phyloP scores from a whole-genome alignment of 2,888 invertebrate genomes.

The Leistus spinibarbis region DNA sequence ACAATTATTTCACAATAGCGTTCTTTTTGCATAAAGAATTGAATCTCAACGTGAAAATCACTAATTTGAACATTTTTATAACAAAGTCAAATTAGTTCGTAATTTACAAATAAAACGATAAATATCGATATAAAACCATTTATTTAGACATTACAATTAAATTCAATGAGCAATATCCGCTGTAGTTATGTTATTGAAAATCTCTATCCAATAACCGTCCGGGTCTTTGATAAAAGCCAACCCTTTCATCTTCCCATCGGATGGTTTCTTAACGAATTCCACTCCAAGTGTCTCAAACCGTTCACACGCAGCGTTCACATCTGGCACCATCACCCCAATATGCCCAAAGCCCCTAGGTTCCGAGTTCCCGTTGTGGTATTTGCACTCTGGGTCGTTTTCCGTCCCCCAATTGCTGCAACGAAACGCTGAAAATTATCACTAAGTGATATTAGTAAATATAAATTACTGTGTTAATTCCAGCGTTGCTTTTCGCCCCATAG shows the following conservation, averaged over 20 bases:
- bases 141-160: neutral
- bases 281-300: conserved; percentile 84
- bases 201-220: conserved; percentile 95
- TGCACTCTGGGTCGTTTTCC: conserved; percentile 77
- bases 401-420: conserved; percentile 89
- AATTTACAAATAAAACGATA: too few species aligned
- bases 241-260: conserved; percentile 93
- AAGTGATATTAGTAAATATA: too few species aligned
- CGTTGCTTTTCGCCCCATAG: conserved; percentile 82
- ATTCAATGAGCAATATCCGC: neutral
- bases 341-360: conserved; percentile 93
- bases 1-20: too few species aligned
- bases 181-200: conserved; percentile 19
- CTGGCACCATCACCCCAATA: conserved; percentile 88
- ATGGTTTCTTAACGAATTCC: conserved; percentile 86
- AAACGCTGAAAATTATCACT: neutral
- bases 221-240: conserved; percentile 95
- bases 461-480: conserved; percentile 91
- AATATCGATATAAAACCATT: too few species aligned
- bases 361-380: conserved; percentile 88
- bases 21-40: too few species aligned
- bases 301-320: conserved; percentile 86
- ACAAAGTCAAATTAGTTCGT: too few species aligned
- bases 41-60: too few species aligned
- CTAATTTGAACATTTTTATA: too few species aligned